These are phyloP conservation scores for Peromyscus melanophrys DNA, from an alignment of 2,797 vertebrate genomes.

Conservation along the genomic window DNA sequence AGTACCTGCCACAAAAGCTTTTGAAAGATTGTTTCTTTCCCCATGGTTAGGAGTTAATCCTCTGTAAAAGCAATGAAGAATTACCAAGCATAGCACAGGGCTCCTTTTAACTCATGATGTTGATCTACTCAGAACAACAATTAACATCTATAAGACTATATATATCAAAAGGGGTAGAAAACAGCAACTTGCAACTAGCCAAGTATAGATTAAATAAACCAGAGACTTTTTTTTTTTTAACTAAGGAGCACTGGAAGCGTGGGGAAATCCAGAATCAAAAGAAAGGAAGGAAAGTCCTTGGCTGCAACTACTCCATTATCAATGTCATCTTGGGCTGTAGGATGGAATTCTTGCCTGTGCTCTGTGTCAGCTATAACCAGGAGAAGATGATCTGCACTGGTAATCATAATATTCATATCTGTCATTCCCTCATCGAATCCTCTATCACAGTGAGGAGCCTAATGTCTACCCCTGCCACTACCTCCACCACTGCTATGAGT, in stretches of 20 bases:
- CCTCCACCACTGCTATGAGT: slow-evolving; percentile 91
- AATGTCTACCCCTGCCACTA: slow-evolving; percentile 90
- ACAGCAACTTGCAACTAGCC: slow-evolving; percentile 85
- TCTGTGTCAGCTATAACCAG: slow-evolving; percentile 95
- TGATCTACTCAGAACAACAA: slow-evolving; percentile 89
- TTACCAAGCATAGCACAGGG: slow-evolving; percentile 85
- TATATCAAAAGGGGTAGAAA: slow-evolving; percentile 88
- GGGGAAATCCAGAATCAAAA: slow-evolving; percentile 64
- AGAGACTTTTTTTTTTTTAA: slow-evolving; percentile 54
- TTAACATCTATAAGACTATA: slow-evolving; percentile 87
- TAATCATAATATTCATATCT: slow-evolving; percentile 95
- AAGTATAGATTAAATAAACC: slow-evolving; percentile 86
- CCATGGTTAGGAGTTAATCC: slow-evolving; percentile 84
- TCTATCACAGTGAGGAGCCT: slow-evolving; percentile 92
- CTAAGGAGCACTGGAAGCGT: slow-evolving; percentile 63
- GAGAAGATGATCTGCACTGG: slow-evolving; percentile 95
- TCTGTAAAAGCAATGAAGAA: slow-evolving; percentile 84
- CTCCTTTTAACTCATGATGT: slow-evolving; percentile 85
- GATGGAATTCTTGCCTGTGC: slow-evolving; percentile 95
- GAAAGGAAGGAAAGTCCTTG: slow-evolving; percentile 82
- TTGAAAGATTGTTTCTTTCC: slow-evolving; percentile 85
- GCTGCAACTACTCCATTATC: slow-evolving; percentile 82
- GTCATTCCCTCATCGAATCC: slow-evolving; percentile 93
- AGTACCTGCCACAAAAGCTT: slow-evolving; percentile 85
- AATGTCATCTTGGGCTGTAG: slow-evolving; percentile 93